These are phyloP conservation scores for Mystacornis crossleyi DNA, from an alignment of 2,113 vertebrate genomes.

Conservation along the genomic window DNA sequence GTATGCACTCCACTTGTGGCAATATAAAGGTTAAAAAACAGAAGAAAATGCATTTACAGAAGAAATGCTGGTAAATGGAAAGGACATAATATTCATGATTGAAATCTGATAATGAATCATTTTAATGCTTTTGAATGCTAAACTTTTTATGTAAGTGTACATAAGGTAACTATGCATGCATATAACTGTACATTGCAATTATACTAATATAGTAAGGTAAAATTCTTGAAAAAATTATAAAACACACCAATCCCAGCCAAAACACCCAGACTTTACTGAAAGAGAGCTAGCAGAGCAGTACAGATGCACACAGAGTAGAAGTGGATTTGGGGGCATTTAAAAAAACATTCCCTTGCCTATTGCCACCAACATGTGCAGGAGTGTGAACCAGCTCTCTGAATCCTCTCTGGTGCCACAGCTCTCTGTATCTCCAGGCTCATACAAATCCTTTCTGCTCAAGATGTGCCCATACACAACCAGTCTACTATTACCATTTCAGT, in stretches of 20 bases:
- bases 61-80: background rate
- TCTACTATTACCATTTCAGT: background rate
- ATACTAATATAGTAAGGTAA: background rate
- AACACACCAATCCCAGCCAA: background rate
- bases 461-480: background rate
- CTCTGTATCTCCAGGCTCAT: background rate
- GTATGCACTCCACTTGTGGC: background rate
- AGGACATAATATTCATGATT: background rate
- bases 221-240: background rate
- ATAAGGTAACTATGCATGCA: background rate
- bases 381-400: accelerated
- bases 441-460: background rate
- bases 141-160: background rate
- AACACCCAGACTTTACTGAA: background rate
- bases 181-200: background rate
- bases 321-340: background rate
- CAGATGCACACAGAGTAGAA: background rate
- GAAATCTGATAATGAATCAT: background rate
- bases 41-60: background rate
- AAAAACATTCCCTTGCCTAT: background rate
- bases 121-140: background rate
- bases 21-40: background rate
- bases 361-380: accelerated
- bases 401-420: background rate
- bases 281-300: background rate